phyloP scores from a whole-genome alignment of 2,113 vertebrate species.

The Rhombomys opimus region DNA sequence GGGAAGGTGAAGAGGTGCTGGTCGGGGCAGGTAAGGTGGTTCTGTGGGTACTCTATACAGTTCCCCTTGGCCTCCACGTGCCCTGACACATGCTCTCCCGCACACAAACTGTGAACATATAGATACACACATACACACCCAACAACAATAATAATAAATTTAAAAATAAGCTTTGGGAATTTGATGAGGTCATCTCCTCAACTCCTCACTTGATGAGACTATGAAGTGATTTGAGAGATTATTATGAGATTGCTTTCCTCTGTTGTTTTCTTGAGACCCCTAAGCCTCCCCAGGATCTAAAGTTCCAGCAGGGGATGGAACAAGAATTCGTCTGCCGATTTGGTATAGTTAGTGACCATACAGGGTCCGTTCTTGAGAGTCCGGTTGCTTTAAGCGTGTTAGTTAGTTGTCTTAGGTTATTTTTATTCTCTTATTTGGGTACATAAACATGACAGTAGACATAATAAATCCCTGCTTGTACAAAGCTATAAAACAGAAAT shows the following conservation, averaged over 20 bases:
- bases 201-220: background rate
- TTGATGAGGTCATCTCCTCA: background rate
- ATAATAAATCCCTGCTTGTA: background rate
- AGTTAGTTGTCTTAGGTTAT: background rate
- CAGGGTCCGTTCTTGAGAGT: background rate
- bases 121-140: background rate
- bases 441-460: background rate
- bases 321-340: background rate
- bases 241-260: background rate
- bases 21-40: background rate
- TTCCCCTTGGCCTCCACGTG: background rate
- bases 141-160: background rate
- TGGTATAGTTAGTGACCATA: background rate
- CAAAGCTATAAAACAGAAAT: conserved; percentile 20
- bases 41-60: background rate
- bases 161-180: background rate
- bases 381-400: background rate
- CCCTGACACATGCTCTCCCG: background rate
- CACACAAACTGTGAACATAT: background rate
- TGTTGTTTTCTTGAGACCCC: background rate
- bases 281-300: background rate
- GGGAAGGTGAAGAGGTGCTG: background rate
- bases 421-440: background rate
- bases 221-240: background rate
- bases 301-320: background rate